Conservation (phyloP, 2,888 invertebrate species). For the Temnothorax ravouxi region DNA sequence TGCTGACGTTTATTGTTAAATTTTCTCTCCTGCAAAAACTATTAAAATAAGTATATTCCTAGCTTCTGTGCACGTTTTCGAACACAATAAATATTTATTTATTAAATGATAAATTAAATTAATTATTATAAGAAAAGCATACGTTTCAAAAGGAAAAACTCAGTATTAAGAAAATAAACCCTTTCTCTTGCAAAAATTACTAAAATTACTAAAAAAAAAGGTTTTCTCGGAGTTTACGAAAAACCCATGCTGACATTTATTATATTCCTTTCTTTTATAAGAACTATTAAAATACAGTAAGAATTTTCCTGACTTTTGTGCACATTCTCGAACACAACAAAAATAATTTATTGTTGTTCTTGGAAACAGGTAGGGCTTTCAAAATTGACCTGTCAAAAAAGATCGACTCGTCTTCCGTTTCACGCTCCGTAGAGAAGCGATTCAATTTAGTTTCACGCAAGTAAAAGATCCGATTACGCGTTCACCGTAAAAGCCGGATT, state of each 20-base stretch:
- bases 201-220: not conserved
- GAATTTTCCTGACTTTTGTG: not conserved
- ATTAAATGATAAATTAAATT: not conserved
- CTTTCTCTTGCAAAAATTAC: not conserved
- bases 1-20: not conserved
- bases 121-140: not conserved
- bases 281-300: not conserved
- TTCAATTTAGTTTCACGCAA: constrained; percentile 10
- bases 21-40: not conserved
- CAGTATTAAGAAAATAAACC: not conserved
- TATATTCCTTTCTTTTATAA: not conserved
- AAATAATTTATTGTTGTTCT: not conserved
- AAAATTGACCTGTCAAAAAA: not conserved
- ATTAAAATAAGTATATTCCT: not conserved
- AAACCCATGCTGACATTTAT: not conserved
- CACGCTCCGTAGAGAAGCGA: not conserved
- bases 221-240: not conserved
- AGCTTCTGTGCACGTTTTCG: not conserved
- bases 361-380: not conserved
- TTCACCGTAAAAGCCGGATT: constrained; percentile 17
- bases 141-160: not conserved
- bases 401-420: not conserved
- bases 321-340: not conserved
- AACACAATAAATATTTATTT: not conserved
- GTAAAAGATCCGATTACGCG: constrained; percentile 22